Conservation (phyloP, 1,140 invertebrate genomes). For the Dendrolimus kikuchii region DNA sequence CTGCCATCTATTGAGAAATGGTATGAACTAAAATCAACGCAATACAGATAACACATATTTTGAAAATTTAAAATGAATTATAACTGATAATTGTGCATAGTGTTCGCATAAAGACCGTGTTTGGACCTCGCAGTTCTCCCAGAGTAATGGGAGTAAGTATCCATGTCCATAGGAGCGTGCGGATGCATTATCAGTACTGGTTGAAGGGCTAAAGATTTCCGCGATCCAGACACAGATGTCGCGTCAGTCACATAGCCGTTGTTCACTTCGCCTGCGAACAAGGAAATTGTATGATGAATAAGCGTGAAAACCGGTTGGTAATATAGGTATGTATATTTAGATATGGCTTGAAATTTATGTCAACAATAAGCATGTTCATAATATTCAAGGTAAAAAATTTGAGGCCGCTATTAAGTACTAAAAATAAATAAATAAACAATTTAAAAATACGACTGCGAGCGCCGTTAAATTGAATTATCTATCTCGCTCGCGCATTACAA, state of each 20-base stretch:
- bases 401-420: too few relatives aligned
- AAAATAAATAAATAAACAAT: too few relatives aligned
- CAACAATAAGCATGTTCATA: too few relatives aligned
- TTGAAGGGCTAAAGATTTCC: constrained; percentile 89
- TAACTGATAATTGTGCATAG: constrained; percentile 77
- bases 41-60: neutral
- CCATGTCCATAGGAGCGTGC: constrained; percentile 68
- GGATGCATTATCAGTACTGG: constrained; percentile 87
- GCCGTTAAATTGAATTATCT: too few relatives aligned
- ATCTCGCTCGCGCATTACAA: too few relatives aligned
- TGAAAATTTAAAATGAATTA: constrained; percentile 28
- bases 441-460: too few relatives aligned
- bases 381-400: too few relatives aligned
- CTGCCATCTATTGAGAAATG: constrained; percentile 24
- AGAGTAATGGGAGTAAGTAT: constrained; percentile 84
- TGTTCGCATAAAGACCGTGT: constrained; percentile 70
- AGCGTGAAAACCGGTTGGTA: too few relatives aligned
- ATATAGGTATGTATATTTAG: too few relatives aligned
- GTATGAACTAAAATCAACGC: constrained; percentile 5
- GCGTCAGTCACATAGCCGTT: constrained; percentile 86
- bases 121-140: constrained; percentile 73
- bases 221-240: constrained; percentile 84
- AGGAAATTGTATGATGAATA: neutral
- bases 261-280: constrained; percentile 86
- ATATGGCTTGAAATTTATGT: too few relatives aligned